These are phyloP conservation scores for Cheilosia soror DNA, from an alignment of 2,888 invertebrate species.

Conservation along the genomic window DNA sequence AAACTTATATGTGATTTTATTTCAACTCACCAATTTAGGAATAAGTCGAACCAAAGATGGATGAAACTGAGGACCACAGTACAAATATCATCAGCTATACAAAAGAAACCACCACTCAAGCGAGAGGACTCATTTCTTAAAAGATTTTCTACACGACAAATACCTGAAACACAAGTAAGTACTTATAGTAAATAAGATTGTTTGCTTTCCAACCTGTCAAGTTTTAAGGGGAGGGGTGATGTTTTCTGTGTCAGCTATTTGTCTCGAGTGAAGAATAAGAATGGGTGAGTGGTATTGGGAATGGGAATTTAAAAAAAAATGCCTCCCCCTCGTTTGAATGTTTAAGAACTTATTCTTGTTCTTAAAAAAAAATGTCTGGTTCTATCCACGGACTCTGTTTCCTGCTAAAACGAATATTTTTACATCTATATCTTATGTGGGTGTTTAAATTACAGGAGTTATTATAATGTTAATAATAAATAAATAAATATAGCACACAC, in stretches of 20 bases:
- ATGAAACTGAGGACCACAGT: constrained; percentile 97
- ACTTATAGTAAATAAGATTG: background rate
- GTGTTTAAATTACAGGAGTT: too few relatives aligned
- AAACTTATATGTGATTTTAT: constrained; percentile 44
- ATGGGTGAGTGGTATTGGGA: too few relatives aligned
- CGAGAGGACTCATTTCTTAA: constrained; percentile 96
- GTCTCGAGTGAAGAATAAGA: too few relatives aligned
- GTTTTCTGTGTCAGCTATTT: background rate
- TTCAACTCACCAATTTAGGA: constrained; percentile 85
- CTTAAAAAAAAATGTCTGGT: too few relatives aligned
- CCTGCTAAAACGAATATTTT: too few relatives aligned
- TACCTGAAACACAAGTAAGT: constrained; percentile 92
- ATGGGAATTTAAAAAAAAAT: too few relatives aligned
- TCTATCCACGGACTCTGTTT: too few relatives aligned
- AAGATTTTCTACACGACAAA: constrained; percentile 96
- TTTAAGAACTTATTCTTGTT: too few relatives aligned
- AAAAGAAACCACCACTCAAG: constrained; percentile 95
- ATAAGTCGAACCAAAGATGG: constrained; percentile 97
- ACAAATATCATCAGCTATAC: constrained; percentile 94
- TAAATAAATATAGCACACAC: background rate
- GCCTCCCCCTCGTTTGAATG: too few relatives aligned
- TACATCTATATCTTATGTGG: too few relatives aligned
- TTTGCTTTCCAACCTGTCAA: too few relatives aligned
- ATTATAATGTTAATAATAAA: too few relatives aligned
- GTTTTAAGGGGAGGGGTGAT: background rate